Percentiles rank a stretch among this genome's conserved stretches.
Conservation (phyloP, 1,140 invertebrate species). For the Drosophila seguyi region DNA sequence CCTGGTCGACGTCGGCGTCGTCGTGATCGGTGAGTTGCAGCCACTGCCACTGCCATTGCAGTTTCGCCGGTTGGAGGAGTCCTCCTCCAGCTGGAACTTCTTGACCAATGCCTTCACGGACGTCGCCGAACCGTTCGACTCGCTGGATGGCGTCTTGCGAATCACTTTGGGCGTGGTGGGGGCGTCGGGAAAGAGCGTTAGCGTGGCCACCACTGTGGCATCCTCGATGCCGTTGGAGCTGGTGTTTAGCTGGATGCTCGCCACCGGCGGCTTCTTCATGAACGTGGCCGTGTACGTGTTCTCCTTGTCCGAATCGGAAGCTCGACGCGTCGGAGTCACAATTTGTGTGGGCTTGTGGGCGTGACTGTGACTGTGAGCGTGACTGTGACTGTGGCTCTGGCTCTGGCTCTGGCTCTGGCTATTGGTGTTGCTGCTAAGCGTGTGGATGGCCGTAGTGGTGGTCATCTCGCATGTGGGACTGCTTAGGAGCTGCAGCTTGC, state of each 20-base stretch:
- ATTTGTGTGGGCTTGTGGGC: conserved; percentile 62
- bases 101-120: conserved; percentile 84
- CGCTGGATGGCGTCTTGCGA: conserved; percentile 76
- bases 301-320: conserved; percentile 82
- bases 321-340: conserved; percentile 71
- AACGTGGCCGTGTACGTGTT: conserved; percentile 80
- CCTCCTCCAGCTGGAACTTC: conserved; percentile 82
- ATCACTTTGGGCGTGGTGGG: conserved; percentile 88
- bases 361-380: conserved; percentile 2
- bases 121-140: conserved; percentile 69
- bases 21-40: conserved; percentile 19
- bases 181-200: conserved; percentile 86
- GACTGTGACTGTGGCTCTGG: conserved; percentile 14
- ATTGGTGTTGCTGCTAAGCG: conserved; percentile 29
- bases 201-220: conserved; percentile 69
- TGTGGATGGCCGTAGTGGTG: conserved; percentile 58
- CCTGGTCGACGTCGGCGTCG: conserved; percentile 59
- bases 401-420: conserved; percentile 32
- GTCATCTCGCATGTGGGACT: conserved; percentile 44
- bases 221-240: conserved; percentile 37
- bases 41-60: conserved; percentile 14
- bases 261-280: conserved; percentile 66
- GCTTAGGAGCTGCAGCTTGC: conserved; percentile 36
- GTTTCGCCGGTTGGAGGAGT: conserved; percentile 15
- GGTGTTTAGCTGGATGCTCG: conserved; percentile 62